Evolutionary conservation across 2,888 invertebrate species (phyloP).

Genomic region (Cheilosia pagana): DNA sequence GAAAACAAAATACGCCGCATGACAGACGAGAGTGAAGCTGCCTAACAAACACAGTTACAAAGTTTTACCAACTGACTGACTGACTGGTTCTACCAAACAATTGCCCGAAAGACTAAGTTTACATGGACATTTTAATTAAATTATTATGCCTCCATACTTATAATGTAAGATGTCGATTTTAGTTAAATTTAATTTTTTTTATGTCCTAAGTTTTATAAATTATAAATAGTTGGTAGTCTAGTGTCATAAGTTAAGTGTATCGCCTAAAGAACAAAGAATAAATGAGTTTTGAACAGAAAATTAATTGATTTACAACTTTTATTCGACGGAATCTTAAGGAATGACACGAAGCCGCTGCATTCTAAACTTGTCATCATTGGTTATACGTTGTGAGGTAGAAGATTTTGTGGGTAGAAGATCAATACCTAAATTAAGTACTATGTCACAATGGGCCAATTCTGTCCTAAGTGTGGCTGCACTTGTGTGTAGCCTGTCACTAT

Average conservation of each 20-base stretch:
- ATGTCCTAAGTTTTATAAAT: slow-evolving; percentile 23
- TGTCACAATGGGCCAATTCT: no score
- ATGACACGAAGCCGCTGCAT: no score
- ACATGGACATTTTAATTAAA: slow-evolving; percentile 29
- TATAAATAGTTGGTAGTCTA: slow-evolving; percentile 9
- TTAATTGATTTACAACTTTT: no score
- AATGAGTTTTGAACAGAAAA: no score
- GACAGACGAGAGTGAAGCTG: slow-evolving; percentile 3
- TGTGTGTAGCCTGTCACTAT: no score
- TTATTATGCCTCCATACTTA: slow-evolving; percentile 30
- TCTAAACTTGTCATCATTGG: no score
- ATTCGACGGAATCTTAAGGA: no score
- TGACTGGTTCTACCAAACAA: slow-evolving; percentile 28
- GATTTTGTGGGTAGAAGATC: no score
- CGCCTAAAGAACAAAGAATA: no score
- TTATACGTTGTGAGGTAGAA: no score
- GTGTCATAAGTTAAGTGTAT: not conserved
- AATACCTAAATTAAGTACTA: no score
- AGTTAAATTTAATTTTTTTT: slow-evolving; percentile 2
- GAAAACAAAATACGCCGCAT: not conserved
- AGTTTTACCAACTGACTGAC: slow-evolving; percentile 17
- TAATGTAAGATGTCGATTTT: not conserved
- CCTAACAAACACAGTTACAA: slow-evolving; percentile 12
- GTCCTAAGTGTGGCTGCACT: no score
- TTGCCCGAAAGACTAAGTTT: slow-evolving; percentile 39